Evolutionary conservation across 2,888 invertebrate genomes (phyloP).

Genomic region (Diarsia mendica): DNA sequence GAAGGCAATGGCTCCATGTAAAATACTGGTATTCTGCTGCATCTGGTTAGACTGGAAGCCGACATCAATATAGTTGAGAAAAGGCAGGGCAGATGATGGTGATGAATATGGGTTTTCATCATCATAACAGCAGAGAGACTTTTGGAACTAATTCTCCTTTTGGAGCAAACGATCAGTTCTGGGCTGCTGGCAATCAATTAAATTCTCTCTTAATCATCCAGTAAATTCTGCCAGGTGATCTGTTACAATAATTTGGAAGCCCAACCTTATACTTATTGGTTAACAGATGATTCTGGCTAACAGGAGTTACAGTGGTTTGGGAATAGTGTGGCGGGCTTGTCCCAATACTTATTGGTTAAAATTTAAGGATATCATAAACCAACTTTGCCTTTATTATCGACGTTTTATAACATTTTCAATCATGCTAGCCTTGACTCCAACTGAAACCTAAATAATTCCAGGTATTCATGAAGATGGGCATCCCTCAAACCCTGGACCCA

Average conservation of each 20-base stretch:
- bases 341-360: too few relatives aligned
- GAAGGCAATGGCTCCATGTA: too few relatives aligned
- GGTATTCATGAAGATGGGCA: constrained; percentile 98
- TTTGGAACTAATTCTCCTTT: neutral
- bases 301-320: too few relatives aligned
- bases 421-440: neutral
- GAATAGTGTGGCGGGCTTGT: too few relatives aligned
- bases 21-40: too few relatives aligned
- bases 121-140: neutral
- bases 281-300: too few relatives aligned
- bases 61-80: too few relatives aligned
- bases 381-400: neutral
- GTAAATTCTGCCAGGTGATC: neutral
- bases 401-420: neutral
- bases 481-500: constrained; percentile 96
- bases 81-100: too few relatives aligned
- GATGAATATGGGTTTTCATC: neutral
- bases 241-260: too few relatives aligned
- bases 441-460: constrained; percentile 71
- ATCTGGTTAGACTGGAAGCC: too few relatives aligned
- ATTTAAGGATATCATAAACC: too few relatives aligned
- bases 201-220: neutral
- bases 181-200: neutral
- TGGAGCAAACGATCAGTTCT: neutral
- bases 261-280: too few relatives aligned